These are phyloP conservation scores for Micromesistius poutassou DNA, from an alignment of 2,797 vertebrate species.

Conservation along the genomic window DNA sequence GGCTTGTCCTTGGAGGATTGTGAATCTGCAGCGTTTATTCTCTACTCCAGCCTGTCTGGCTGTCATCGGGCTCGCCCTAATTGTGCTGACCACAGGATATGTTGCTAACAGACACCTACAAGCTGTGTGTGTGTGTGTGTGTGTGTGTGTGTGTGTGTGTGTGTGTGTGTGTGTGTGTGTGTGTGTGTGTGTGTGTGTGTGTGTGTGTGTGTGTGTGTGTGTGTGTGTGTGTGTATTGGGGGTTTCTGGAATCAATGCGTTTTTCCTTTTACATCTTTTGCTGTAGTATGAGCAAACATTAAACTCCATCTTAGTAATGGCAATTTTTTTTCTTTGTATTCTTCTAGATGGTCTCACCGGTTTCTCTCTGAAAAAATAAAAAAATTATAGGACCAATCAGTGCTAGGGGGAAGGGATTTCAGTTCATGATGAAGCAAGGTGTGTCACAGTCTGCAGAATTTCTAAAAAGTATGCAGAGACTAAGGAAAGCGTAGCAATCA, in stretches of 20 bases:
- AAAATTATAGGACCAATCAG: background rate
- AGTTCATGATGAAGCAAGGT: background rate
- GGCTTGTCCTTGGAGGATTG: slow-evolving; percentile 53
- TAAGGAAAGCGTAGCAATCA: too few relatives aligned
- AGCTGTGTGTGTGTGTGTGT: background rate
- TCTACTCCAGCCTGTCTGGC: slow-evolving; percentile 47
- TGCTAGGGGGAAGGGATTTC: background rate
- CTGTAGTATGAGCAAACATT: slow-evolving; percentile 17
- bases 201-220: background rate
- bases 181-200: slow-evolving; percentile 3
- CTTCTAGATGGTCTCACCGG: background rate
- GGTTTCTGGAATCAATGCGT: slow-evolving; percentile 16
- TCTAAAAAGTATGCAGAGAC: too few relatives aligned
- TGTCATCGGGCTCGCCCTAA: slow-evolving; percentile 38
- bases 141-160: too few relatives aligned
- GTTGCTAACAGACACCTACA: slow-evolving; percentile 10
- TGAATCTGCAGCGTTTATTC: slow-evolving; percentile 39
- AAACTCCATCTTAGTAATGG: slow-evolving; percentile 9
- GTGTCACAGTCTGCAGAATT: background rate
- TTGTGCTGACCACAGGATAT: slow-evolving; percentile 59
- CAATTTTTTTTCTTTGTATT: background rate
- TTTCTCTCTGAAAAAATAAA: background rate
- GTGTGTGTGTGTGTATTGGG: background rate
- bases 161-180: background rate
- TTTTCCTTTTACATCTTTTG: background rate